Percentiles rank a stretch among this genome's conserved stretches.
These are phyloP conservation scores for Monopis laevigella DNA, from an alignment of 2,888 invertebrate genomes.

Conservation along the genomic window DNA sequence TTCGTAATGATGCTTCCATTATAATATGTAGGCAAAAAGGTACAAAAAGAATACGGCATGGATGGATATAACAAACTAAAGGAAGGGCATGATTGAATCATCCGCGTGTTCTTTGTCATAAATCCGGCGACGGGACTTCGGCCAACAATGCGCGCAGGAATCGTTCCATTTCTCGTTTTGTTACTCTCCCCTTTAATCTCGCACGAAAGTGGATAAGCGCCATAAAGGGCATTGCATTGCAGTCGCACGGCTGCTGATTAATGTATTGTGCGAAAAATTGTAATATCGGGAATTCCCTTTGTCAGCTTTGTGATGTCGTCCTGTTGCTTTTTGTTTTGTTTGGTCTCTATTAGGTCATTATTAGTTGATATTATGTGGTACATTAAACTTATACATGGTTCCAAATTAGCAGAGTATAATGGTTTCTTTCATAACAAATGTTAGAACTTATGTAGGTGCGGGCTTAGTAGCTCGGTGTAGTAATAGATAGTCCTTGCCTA, in stretches of 20 bases:
- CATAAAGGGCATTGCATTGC: conserved; percentile 61
- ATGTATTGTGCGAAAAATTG: conserved; percentile 39
- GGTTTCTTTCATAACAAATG: too few relatives aligned
- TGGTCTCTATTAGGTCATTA: too few relatives aligned
- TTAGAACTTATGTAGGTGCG: too few relatives aligned
- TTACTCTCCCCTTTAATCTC: conserved; percentile 65
- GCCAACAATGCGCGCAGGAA: conserved; percentile 65
- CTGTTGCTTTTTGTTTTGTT: not conserved
- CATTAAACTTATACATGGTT: too few relatives aligned
- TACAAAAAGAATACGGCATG: conserved; percentile 33
- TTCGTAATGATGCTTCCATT: conserved; percentile 10
- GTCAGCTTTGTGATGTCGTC: too few relatives aligned
- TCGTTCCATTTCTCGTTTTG: conserved; percentile 68
- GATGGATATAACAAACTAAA: conserved; percentile 66
- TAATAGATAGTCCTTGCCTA: too few relatives aligned
- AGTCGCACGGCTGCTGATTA: conserved; percentile 57
- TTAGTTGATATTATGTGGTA: too few relatives aligned
- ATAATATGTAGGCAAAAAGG: conserved; percentile 8
- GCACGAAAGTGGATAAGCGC: conserved; percentile 64
- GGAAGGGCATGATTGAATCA: conserved; percentile 65
- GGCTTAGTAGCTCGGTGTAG: too few relatives aligned
- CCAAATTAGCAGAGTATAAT: too few relatives aligned
- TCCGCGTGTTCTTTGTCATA: conserved; percentile 65
- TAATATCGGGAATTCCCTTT: conserved; percentile 10
- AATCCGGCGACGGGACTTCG: conserved; percentile 60